Conservation (phyloP, 2,113 vertebrate genomes). For the Nothobranchius kuhntae region DNA sequence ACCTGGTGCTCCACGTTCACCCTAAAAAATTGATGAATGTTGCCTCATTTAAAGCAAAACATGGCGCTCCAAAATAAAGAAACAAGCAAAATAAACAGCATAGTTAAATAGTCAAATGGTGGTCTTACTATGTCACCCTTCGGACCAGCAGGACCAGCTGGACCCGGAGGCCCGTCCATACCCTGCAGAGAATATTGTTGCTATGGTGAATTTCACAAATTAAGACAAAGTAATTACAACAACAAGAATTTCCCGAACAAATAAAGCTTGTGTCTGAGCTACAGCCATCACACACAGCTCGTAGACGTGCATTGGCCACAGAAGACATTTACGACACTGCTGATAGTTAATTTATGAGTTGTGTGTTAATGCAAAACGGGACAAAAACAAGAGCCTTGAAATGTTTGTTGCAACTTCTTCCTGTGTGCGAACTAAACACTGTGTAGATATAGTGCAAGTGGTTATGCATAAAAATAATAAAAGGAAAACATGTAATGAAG, state of each 20-base stretch:
- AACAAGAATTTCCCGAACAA: conserved; percentile 11
- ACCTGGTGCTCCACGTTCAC: conserved; percentile 82
- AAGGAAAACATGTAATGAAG: conserved; percentile 14
- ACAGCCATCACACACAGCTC: conserved; percentile 42
- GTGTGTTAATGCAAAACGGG: conserved; percentile 75
- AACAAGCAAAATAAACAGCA: background rate
- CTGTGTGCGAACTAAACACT: conserved; percentile 9
- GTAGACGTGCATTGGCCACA: conserved; percentile 60
- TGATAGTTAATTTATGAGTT: conserved; percentile 79
- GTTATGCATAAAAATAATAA: background rate
- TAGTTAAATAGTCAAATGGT: background rate
- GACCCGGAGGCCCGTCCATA: conserved; percentile 88
- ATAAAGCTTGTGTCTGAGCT: conserved; percentile 29
- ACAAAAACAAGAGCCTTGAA: conserved; percentile 51
- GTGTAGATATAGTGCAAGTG: background rate
- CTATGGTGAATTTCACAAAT: conserved; percentile 24
- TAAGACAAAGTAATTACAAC: background rate
- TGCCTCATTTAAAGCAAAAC: background rate
- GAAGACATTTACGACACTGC: conserved; percentile 50
- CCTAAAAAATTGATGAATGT: conserved; percentile 55
- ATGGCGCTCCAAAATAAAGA: background rate
- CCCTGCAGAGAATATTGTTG: conserved; percentile 78
- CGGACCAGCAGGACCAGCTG: conserved; percentile 93
- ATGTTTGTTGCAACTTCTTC: conserved; percentile 19
- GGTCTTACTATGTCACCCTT: conserved; percentile 96